These are phyloP conservation scores for Percopsis transmontana DNA, from an alignment of 2,113 vertebrate genomes.

Conservation along the genomic window DNA sequence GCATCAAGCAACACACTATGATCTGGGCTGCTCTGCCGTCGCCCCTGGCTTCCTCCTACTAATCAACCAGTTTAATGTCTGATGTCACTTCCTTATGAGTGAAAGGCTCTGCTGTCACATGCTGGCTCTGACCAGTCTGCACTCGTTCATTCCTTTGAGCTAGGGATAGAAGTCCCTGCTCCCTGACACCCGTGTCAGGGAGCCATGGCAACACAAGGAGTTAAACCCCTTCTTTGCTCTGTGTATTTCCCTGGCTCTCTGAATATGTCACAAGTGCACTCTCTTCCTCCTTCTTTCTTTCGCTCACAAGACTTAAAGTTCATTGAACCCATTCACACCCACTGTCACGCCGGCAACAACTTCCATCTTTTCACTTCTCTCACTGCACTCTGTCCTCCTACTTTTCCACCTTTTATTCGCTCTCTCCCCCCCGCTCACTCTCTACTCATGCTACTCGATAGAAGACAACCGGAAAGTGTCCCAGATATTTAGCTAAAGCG, in stretches of 20 bases:
- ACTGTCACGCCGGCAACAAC: neutral
- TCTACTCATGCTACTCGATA: neutral
- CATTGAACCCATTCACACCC: neutral
- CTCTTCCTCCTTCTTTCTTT: neutral
- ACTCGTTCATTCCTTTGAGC: conserved; percentile 26
- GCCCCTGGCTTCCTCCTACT: too few relatives aligned
- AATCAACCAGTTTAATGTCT: too few relatives aligned
- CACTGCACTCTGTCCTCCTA: neutral
- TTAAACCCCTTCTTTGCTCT: conserved; percentile 7
- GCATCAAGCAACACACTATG: conserved; percentile 6
- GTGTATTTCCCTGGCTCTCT: neutral
- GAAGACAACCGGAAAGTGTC: neutral
- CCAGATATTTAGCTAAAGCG: neutral
- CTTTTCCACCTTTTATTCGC: neutral
- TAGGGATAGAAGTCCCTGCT: neutral
- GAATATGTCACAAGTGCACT: neutral
- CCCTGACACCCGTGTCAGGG: neutral
- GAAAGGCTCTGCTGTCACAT: conserved; percentile 19
- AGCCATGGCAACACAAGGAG: conserved; percentile 12
- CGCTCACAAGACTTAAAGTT: conserved; percentile 1
- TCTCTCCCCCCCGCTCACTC: neutral
- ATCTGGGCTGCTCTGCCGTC: neutral
- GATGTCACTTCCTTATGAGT: conserved; percentile 9
- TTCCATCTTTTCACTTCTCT: neutral
- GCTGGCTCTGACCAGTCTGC: conserved; percentile 31